phyloP scores from a whole-genome alignment of 2,797 vertebrate genomes.

The Gymnopithys bicolor region DNA sequence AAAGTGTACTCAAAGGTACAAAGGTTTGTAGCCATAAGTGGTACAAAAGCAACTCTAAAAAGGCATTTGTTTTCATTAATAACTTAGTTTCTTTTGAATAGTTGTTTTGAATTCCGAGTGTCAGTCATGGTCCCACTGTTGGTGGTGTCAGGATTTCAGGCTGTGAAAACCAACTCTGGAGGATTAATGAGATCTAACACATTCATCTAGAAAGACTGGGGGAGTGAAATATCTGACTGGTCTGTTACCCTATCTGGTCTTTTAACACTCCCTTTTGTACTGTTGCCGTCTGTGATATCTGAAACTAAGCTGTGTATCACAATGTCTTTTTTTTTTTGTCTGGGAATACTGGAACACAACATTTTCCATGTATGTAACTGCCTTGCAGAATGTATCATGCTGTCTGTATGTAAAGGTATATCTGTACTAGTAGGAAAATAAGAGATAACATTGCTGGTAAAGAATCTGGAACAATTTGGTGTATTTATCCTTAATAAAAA shows the following conservation, averaged over 20 bases:
- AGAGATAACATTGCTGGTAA: not conserved
- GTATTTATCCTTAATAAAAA: not conserved
- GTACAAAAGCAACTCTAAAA: not conserved
- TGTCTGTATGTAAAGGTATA: not conserved
- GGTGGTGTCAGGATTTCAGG: not conserved
- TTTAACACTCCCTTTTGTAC: not conserved
- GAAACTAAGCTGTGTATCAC: not conserved
- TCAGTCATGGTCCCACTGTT: not conserved
- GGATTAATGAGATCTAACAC: not conserved
- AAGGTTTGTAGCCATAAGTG: not conserved
- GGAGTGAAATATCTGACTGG: not conserved
- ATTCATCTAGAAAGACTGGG: not conserved
- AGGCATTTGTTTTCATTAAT: not conserved
- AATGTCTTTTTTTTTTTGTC: not conserved
- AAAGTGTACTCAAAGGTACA: not conserved
- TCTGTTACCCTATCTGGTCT: not conserved
- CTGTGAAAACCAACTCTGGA: not conserved
- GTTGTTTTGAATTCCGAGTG: not conserved
- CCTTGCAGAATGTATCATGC: not conserved
- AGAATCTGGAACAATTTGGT: not conserved
- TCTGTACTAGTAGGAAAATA: not conserved
- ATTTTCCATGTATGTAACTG: not conserved
- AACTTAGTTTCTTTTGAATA: not conserved
- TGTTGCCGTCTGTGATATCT: not conserved
- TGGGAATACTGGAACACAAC: not conserved